Conservation (phyloP, 2,113 vertebrate species). For the Prunella fulvescens region DNA sequence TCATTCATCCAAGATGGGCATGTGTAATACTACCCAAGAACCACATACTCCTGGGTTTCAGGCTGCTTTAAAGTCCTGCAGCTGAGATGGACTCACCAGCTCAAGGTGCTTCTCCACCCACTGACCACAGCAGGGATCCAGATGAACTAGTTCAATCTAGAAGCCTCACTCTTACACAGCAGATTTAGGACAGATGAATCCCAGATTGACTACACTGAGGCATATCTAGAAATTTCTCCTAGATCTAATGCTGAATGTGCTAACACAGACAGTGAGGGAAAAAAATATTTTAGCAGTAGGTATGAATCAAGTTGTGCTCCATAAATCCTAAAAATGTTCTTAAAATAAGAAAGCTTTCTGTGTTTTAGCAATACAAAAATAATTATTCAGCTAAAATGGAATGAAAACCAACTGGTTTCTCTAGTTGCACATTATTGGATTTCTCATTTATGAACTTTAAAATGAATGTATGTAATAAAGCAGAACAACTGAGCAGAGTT, state of each 20-base stretch:
- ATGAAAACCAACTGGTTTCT: neutral
- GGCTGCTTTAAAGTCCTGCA: neutral
- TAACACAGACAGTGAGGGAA: neutral
- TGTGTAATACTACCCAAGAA: neutral
- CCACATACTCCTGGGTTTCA: neutral
- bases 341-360: neutral
- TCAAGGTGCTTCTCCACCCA: neutral
- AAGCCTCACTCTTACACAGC: neutral
- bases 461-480: neutral
- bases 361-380: neutral
- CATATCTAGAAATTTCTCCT: neutral
- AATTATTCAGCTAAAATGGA: neutral
- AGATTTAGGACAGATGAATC: neutral
- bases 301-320: neutral
- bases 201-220: neutral
- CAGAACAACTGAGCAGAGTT: neutral
- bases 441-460: conserved; percentile 10
- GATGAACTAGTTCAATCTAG: neutral
- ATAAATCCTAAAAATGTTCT: neutral
- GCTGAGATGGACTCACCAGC: neutral
- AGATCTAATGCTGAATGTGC: neutral
- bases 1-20: neutral
- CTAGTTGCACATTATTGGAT: neutral
- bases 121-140: neutral
- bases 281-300: neutral